Percentiles rank a stretch among this genome's conserved stretches.
phyloP scores from a whole-genome alignment of 1,140 invertebrate species.

The Meloidogyne exigua region DNA sequence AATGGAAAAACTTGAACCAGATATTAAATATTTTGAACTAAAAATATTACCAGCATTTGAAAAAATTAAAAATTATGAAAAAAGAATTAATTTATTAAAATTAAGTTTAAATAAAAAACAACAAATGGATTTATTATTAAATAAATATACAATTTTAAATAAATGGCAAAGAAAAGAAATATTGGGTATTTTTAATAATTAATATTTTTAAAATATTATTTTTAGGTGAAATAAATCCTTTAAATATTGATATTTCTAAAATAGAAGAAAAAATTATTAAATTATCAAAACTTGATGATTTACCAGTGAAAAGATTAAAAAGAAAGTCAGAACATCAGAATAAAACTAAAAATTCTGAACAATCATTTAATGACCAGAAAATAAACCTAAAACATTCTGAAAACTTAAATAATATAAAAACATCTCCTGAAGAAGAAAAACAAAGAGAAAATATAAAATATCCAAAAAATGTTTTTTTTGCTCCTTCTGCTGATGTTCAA shows the following conservation, averaged over 20 bases:
- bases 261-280: too few relatives aligned
- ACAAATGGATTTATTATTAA: not conserved
- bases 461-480: not conserved
- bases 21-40: constrained; percentile 12
- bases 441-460: not conserved
- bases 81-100: not conserved
- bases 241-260: too few relatives aligned
- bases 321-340: not conserved
- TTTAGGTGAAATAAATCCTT: too few relatives aligned
- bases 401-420: not conserved
- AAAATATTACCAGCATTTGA: constrained; percentile 14
- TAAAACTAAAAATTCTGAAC: too few relatives aligned
- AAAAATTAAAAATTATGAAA: not conserved
- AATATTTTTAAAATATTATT: not conserved
- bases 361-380: too few relatives aligned
- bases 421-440: not conserved
- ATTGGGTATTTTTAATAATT: not conserved
- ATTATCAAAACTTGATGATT: too few relatives aligned
- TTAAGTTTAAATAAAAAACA: constrained; percentile 4
- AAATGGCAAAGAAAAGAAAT: not conserved
- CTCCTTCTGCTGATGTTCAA: not conserved
- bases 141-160: constrained; percentile 4
- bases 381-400: too few relatives aligned
- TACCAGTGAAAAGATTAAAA: not conserved
- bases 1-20: constrained; percentile 8